phyloP scores from a whole-genome alignment of 1,140 invertebrate species.

The Bombus cullumanus region DNA sequence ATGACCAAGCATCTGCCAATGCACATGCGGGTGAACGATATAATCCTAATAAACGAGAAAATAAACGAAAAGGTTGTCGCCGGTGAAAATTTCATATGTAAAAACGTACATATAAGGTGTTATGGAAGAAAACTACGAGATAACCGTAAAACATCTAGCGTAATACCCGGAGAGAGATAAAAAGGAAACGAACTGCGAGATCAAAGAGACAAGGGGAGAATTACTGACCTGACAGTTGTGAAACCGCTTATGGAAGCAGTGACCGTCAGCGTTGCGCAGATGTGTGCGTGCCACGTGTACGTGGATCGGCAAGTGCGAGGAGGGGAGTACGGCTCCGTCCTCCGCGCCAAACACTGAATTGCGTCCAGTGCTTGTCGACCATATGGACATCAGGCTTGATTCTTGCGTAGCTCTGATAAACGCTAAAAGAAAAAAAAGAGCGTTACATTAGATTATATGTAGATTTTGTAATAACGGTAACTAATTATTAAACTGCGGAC shows the following conservation, averaged over 20 bases:
- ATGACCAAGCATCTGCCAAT: background rate
- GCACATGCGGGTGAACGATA: background rate
- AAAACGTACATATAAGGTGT: background rate
- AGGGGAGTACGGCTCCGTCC: constrained; percentile 69
- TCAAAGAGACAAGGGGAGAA: constrained; percentile 22
- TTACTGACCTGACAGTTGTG: constrained; percentile 79
- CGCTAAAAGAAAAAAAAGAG: constrained; percentile 59
- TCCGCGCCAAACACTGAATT: constrained; percentile 80
- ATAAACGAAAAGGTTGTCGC: background rate
- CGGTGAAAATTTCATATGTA: background rate
- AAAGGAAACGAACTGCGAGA: constrained; percentile 30
- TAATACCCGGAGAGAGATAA: constrained; percentile 4
- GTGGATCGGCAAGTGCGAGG: constrained; percentile 75
- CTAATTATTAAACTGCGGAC: background rate
- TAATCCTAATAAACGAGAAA: background rate
- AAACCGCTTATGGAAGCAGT: constrained; percentile 78
- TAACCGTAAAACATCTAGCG: background rate
- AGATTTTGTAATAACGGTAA: background rate
- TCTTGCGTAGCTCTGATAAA: constrained; percentile 59
- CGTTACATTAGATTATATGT: background rate
- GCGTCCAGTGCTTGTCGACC: constrained; percentile 82
- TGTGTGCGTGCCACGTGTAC: constrained; percentile 74
- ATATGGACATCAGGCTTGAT: constrained; percentile 81
- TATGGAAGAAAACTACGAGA: background rate
- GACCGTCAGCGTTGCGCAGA: constrained; percentile 76